Evolutionary conservation across 2,888 invertebrate genomes (phyloP).

Genomic region (Cantharis nigra): DNA sequence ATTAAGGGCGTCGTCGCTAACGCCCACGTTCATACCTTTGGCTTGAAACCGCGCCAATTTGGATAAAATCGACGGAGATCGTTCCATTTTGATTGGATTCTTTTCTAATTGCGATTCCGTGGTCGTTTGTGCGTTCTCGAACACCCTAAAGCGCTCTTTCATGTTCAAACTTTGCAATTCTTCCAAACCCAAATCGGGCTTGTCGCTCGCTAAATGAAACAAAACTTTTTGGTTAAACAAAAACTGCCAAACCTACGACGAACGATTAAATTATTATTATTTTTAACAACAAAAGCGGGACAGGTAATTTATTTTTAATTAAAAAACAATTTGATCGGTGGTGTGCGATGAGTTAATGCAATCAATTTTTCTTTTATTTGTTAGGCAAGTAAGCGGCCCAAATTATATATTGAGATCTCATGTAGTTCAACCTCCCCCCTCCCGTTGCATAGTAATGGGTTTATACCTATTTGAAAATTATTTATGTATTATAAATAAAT

Average conservation of each 20-base stretch:
- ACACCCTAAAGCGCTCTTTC: slow-evolving; percentile 77
- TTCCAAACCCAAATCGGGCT: slow-evolving; percentile 77
- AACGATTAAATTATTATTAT: not conserved
- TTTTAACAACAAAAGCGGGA: not conserved
- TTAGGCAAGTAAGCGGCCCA: not conserved
- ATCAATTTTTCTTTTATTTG: not conserved
- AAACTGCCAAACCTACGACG: not conserved
- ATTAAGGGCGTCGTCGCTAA: slow-evolving; percentile 75
- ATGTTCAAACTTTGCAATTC: slow-evolving; percentile 77
- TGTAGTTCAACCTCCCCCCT: no score
- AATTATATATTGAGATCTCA: no score
- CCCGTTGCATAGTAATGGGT: no score
- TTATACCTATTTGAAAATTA: no score
- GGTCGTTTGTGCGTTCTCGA: slow-evolving; percentile 59
- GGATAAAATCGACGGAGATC: slow-evolving; percentile 22
- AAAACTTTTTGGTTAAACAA: not conserved
- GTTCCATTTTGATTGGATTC: slow-evolving; percentile 24
- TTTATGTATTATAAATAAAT: no score
- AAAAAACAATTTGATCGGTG: not conserved
- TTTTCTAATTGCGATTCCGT: slow-evolving; percentile 13
- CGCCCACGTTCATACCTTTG: slow-evolving; percentile 80
- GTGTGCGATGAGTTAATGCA: not conserved
- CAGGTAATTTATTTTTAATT: not conserved
- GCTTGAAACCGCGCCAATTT: slow-evolving; percentile 63
- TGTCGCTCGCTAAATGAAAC: slow-evolving; percentile 69